Evolutionary conservation across 2,113 vertebrate species (phyloP).

Genomic region (Solenodon paradoxus): DNA sequence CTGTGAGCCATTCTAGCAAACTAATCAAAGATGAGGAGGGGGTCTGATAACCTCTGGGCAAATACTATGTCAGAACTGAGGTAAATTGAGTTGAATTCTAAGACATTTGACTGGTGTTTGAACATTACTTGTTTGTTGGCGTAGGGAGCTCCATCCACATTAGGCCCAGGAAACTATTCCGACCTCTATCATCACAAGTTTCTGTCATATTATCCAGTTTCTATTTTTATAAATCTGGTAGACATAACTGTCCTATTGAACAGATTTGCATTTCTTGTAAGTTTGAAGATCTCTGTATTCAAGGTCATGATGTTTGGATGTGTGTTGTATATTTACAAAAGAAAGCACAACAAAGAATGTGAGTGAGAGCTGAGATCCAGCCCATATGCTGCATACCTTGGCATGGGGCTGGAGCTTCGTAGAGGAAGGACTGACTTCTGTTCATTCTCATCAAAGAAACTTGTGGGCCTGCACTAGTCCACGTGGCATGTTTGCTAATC

Average conservation of each 20-base stretch:
- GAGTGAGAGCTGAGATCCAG: background rate
- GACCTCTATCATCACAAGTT: background rate
- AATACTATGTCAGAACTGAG: background rate
- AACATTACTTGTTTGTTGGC: background rate
- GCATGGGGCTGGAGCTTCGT: background rate
- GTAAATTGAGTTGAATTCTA: background rate
- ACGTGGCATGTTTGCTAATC: background rate
- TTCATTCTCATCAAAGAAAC: background rate
- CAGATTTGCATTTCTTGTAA: background rate
- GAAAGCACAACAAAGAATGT: background rate
- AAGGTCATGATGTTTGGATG: background rate
- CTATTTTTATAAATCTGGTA: background rate
- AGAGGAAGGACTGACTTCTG: background rate
- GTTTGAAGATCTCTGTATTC: background rate
- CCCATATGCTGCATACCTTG: background rate
- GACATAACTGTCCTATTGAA: background rate
- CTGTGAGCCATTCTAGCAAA: background rate
- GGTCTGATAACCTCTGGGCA: background rate
- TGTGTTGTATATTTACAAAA: background rate
- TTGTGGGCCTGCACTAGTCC: background rate
- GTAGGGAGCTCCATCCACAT: background rate
- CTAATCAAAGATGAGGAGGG: background rate
- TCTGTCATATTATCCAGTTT: background rate
- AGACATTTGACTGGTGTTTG: background rate
- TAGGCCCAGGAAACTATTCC: background rate